Percentiles rank a stretch among this genome's conserved stretches.
These are phyloP conservation scores for Ictalurus punctatus DNA, from an alignment of 2,113 vertebrate species.

Conservation along the genomic window DNA sequence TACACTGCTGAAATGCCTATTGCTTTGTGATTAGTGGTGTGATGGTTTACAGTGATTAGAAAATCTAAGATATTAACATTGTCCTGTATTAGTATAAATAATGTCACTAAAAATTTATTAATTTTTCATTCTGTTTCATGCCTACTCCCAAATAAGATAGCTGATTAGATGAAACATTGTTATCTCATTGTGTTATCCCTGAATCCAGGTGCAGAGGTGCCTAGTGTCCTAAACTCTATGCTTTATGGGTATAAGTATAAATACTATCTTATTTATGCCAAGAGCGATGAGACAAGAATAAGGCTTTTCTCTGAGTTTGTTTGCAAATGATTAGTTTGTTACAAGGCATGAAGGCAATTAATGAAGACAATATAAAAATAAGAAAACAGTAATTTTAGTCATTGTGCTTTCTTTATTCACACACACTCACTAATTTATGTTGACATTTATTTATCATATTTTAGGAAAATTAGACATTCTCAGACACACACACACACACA, in stretches of 20 bases:
- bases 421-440: not conserved
- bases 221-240: conserved; percentile 27
- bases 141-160: not conserved
- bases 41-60: not conserved
- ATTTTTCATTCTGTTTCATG: not conserved
- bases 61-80: not conserved
- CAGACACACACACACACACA: conserved; percentile 2
- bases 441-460: not conserved
- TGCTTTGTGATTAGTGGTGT: not conserved
- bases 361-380: conserved; percentile 50
- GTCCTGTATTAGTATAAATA: not conserved
- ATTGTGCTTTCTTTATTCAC: conserved; percentile 25
- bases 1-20: not conserved
- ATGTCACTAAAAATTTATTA: not conserved
- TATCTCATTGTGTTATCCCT: not conserved
- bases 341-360: conserved; percentile 55
- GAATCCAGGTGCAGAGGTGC: not conserved
- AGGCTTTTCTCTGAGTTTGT: conserved; percentile 72
- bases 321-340: conserved; percentile 74
- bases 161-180: not conserved
- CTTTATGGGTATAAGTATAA: conserved; percentile 6
- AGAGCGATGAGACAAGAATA: conserved; percentile 63
- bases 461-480: conserved; percentile 17
- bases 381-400: conserved; percentile 34
- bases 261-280: conserved; percentile 54